phyloP scores from a whole-genome alignment of 2,113 vertebrate genomes.

The Anarrhichthys ocellatus region DNA sequence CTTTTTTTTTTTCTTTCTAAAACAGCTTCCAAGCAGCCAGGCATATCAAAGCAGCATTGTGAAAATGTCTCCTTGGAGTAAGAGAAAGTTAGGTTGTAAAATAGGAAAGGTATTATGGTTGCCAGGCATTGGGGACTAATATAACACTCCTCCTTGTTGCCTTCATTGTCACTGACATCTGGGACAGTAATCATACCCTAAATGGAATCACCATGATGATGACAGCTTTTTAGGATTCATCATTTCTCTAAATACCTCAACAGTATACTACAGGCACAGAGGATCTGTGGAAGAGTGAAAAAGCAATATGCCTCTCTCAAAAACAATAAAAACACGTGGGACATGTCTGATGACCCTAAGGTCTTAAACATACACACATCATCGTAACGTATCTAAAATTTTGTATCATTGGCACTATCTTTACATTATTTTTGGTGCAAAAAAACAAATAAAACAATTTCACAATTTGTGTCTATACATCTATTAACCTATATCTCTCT shows the following conservation, averaged over 20 bases:
- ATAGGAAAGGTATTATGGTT: slow-evolving; percentile 56
- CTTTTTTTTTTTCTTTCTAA: slow-evolving; percentile 37
- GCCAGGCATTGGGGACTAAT: slow-evolving; percentile 69
- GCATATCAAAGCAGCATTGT: slow-evolving; percentile 73
- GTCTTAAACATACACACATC: neutral
- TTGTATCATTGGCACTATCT: neutral
- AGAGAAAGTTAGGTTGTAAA: slow-evolving; percentile 64
- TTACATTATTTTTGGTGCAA: neutral
- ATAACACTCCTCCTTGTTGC: slow-evolving; percentile 57
- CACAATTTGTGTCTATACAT: neutral
- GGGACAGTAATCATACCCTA: slow-evolving; percentile 70
- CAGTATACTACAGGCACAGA: neutral
- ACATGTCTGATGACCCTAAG: neutral
- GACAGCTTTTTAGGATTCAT: slow-evolving; percentile 65
- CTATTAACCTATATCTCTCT: neutral
- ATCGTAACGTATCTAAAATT: neutral
- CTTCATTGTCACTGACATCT: slow-evolving; percentile 69
- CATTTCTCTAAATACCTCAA: slow-evolving; percentile 52
- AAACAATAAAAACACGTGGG: neutral
- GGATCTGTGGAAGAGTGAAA: slow-evolving; percentile 8
- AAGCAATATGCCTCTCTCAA: slow-evolving; percentile 15
- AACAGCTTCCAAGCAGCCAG: slow-evolving; percentile 64
- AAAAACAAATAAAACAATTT: slow-evolving; percentile 5
- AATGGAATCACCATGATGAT: slow-evolving; percentile 63
- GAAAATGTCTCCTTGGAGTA: slow-evolving; percentile 67